Percentiles rank a stretch among this genome's conserved stretches.
These are phyloP conservation scores for Nettapus auritus DNA, from an alignment of 2,113 vertebrate genomes.

Conservation along the genomic window DNA sequence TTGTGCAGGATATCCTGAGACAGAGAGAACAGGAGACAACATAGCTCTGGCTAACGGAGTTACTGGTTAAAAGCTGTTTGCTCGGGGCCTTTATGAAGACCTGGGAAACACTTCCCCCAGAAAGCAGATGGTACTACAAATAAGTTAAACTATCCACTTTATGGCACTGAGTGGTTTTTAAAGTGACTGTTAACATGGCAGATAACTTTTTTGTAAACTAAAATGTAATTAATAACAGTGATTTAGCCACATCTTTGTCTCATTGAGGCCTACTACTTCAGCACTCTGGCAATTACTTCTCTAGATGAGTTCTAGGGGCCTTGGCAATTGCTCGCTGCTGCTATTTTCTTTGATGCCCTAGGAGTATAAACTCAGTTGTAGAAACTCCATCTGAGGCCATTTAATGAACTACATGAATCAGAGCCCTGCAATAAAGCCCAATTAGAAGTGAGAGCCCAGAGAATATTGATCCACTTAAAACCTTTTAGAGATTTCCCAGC, in stretches of 20 bases:
- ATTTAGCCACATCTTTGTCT: background rate
- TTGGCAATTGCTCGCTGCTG: conserved; percentile 52
- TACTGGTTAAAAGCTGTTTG: background rate
- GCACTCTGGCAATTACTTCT: conserved; percentile 22
- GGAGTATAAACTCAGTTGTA: conserved; percentile 38
- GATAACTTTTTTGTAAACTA: background rate
- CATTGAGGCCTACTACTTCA: conserved; percentile 2
- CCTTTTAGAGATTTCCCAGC: background rate
- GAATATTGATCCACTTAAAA: conserved; percentile 42
- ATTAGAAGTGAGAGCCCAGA: conserved; percentile 53
- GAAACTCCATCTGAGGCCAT: conserved; percentile 49
- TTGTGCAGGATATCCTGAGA: background rate
- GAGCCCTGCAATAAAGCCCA: conserved; percentile 53
- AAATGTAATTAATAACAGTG: conserved; percentile 38
- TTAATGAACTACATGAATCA: conserved; percentile 62
- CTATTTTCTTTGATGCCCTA: conserved; percentile 33
- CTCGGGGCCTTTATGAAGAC: background rate
- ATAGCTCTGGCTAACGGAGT: background rate
- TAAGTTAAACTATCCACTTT: background rate
- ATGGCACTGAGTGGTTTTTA: background rate
- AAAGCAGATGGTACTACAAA: background rate
- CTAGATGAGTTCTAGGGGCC: conserved; percentile 16
- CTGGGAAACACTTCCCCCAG: background rate
- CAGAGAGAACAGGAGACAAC: background rate
- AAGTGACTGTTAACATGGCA: background rate